Percentiles rank a stretch among this genome's conserved stretches.
phyloP scores from a whole-genome alignment of 2,797 vertebrate species.

The Epinephelus malabaricus region DNA sequence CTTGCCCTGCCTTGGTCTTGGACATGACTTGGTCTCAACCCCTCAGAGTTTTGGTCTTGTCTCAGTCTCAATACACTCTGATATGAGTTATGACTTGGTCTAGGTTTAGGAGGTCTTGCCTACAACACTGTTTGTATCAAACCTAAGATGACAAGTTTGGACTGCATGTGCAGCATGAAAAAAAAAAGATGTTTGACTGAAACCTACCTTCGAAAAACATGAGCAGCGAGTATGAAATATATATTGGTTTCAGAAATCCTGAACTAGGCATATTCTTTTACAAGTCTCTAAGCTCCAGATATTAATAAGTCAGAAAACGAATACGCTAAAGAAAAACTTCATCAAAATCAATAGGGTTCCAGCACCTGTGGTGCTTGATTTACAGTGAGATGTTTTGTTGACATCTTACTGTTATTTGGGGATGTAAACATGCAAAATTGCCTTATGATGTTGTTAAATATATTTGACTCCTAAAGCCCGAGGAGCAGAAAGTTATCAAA shows the following conservation, averaged over 20 bases:
- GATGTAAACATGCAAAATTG: constrained; percentile 55
- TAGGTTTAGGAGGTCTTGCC: too few species aligned
- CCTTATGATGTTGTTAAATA: constrained; percentile 29
- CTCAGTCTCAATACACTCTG: too few species aligned
- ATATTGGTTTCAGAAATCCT: constrained; percentile 50
- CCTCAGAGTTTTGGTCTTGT: too few species aligned
- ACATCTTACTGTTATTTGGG: constrained; percentile 41
- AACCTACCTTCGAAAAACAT: constrained; percentile 47
- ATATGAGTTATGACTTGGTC: too few species aligned
- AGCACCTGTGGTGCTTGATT: constrained; percentile 43
- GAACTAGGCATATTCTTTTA: constrained; percentile 51
- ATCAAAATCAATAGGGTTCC: constrained; percentile 52
- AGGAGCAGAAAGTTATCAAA: constrained; percentile 60
- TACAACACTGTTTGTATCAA: constrained; percentile 28
- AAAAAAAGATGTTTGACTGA: constrained; percentile 24
- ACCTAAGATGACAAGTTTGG: not conserved
- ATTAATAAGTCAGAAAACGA: constrained; percentile 51
- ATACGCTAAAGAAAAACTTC: constrained; percentile 35
- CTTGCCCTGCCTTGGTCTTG: too few species aligned
- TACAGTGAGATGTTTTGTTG: constrained; percentile 53
- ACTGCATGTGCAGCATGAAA: not conserved
- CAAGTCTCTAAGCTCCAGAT: constrained; percentile 45
- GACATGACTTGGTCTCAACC: too few species aligned
- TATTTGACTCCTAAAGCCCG: constrained; percentile 30
- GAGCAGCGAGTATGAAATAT: constrained; percentile 49